phyloP scores from a whole-genome alignment of 2,888 invertebrate genomes.

The Aproaerema taeniolella region DNA sequence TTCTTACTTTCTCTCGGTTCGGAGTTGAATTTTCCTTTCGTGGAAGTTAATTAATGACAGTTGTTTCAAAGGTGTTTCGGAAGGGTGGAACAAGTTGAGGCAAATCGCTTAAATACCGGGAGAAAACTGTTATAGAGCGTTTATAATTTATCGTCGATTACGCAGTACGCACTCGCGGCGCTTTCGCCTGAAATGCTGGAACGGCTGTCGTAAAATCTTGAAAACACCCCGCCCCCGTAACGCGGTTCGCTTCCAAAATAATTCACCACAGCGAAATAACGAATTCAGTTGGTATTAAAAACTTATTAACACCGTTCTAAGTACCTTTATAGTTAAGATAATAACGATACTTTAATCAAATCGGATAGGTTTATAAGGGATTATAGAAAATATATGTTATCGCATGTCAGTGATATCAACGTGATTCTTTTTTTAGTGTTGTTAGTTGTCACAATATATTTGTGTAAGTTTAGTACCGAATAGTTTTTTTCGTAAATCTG shows the following conservation, averaged over 20 bases:
- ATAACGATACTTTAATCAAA: not conserved
- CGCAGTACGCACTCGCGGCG: conserved; percentile 37
- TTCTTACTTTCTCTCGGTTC: no score
- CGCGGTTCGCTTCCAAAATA: conserved; percentile 18
- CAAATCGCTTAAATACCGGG: conserved; percentile 24
- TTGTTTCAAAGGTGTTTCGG: conserved; percentile 27
- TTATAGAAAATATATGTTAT: no score
- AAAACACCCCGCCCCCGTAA: conserved; percentile 28
- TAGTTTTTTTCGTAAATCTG: conserved; percentile 30
- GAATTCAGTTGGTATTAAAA: conserved; percentile 14
- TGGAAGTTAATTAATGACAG: conserved; percentile 29
- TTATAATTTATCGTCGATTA: conserved; percentile 43
- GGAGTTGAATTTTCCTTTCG: conserved; percentile 7
- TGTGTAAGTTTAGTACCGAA: no score
- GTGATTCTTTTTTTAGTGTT: no score
- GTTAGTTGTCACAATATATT: no score
- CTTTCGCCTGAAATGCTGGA: conserved; percentile 27
- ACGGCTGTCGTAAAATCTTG: conserved; percentile 41
- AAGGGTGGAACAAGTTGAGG: conserved; percentile 21
- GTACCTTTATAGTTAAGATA: not conserved
- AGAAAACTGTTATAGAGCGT: conserved; percentile 35
- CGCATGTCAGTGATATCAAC: no score
- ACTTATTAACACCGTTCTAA: conserved; percentile 1
- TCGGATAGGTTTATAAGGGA: no score
- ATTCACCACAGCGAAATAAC: conserved; percentile 16